Conservation (phyloP, 2,797 vertebrate species). For the Loriculus beryllinus region DNA sequence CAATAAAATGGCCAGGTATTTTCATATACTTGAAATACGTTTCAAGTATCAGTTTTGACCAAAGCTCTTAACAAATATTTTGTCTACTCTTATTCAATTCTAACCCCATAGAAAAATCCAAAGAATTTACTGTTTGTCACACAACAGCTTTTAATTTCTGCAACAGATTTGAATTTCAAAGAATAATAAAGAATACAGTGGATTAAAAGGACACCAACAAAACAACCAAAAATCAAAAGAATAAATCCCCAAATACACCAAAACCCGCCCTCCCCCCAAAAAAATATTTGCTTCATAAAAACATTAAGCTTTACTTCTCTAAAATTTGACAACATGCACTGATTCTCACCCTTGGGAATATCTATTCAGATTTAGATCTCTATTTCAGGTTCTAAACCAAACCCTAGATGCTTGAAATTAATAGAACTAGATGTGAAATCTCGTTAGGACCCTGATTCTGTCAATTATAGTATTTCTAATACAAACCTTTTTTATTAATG, state of each 20-base stretch:
- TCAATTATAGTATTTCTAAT: background rate
- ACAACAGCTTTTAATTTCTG: background rate
- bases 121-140: background rate
- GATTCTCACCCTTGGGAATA: background rate
- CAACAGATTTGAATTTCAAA: background rate
- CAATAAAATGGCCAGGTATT: background rate
- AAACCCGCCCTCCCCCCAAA: rapidly evolving
- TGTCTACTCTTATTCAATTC: background rate
- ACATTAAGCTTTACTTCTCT: background rate
- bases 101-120: background rate
- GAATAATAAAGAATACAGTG: background rate
- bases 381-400: background rate
- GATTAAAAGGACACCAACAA: background rate
- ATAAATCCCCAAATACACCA: background rate
- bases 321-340: background rate
- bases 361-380: background rate
- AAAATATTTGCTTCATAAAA: background rate
- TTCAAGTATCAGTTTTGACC: background rate
- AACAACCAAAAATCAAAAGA: background rate
- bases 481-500: background rate
- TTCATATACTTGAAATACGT: background rate
- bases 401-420: background rate
- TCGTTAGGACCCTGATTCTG: background rate
- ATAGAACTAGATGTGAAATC: background rate
- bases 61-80: background rate